Evolutionary conservation across 30 jellyfish, hydroid and myxozoan species (phyloP), one percentile per base, ranked within the genome.

Genomic region (Hydra vulgaris): DNA sequence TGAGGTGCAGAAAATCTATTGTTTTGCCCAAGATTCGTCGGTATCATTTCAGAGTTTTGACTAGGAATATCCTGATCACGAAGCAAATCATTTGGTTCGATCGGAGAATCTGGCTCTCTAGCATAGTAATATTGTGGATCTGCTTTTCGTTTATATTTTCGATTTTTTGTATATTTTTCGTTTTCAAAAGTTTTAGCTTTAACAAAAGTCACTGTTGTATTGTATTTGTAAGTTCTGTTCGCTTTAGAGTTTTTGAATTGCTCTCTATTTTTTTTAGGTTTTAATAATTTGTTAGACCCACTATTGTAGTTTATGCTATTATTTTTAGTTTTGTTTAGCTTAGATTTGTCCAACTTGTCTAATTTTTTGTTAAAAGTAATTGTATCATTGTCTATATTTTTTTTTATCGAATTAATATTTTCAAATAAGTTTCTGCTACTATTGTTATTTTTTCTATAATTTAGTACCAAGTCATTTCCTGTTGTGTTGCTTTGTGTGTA

Each of bases 91-190:
- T n/a, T 26, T 17, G 18, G 21, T 7, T 23, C 18, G n/a, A 73
- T 66, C 7, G 24, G 19, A 7, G 17, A 22, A 20, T 15, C 72
- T 16, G 27, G 25, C n/a, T 54, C 40, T 23, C 70, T 18, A 7
- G 83, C 1, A 25, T 0, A 75, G 17, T 1, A 70, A n/a, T 25
- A 25, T 18, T 75, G 83, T 16, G 83, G 83, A n/a, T 75, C 83
- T 17, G 83, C 83, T 75, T 75, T 75, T 25, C 83, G 74, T 16
- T 75, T 75, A 25, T 73, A n/a, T n/a, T n/a, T 16, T 12, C 83
- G 83, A 26, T 75, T 75, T 1, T 66, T 75, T 0, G 18, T 8
- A 70, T 23, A 70, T 0, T 16, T 70, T 17, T 23, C 26, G 76
- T 70, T 70, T 70, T 70, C 17, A 70, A 12, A 3, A 3, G 5